phyloP scores from a whole-genome alignment of 2,113 vertebrate species.

The Malurus cyaneus region DNA sequence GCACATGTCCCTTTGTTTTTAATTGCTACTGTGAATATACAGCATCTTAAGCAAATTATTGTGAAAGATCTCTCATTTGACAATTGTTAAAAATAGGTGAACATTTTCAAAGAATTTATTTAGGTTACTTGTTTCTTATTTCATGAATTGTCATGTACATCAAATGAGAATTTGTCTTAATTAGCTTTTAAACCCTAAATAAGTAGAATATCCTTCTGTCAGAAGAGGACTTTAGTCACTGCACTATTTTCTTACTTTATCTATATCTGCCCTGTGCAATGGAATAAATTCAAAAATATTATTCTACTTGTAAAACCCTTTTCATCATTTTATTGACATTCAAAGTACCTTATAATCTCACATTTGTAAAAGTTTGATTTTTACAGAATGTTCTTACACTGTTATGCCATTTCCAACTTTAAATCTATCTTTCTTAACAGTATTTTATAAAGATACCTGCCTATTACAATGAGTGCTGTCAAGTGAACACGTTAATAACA shows the following conservation, averaged over 20 bases:
- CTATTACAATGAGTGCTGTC: neutral
- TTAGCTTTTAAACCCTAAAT: neutral
- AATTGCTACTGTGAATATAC: neutral
- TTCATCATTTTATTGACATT: neutral
- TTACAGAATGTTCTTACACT: neutral
- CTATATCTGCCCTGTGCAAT: neutral
- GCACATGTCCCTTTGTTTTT: neutral
- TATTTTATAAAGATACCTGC: neutral
- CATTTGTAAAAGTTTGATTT: neutral
- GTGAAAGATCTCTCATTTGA: neutral
- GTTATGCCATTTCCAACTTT: neutral
- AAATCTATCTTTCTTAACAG: neutral
- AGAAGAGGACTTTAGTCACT: neutral
- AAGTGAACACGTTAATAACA: neutral
- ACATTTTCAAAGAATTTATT: neutral
- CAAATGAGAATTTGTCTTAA: neutral
- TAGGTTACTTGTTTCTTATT: neutral
- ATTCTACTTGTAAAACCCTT: neutral
- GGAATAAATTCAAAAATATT: neutral
- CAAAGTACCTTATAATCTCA: neutral
- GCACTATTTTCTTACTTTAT: neutral
- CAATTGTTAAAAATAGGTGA: neutral
- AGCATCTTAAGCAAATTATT: neutral
- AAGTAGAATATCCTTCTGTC: neutral
- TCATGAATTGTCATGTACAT: neutral